Percentiles rank a stretch among this genome's conserved stretches.
These are phyloP conservation scores for Erebia epiphron DNA, from an alignment of 2,888 invertebrate genomes.

Conservation along the genomic window DNA sequence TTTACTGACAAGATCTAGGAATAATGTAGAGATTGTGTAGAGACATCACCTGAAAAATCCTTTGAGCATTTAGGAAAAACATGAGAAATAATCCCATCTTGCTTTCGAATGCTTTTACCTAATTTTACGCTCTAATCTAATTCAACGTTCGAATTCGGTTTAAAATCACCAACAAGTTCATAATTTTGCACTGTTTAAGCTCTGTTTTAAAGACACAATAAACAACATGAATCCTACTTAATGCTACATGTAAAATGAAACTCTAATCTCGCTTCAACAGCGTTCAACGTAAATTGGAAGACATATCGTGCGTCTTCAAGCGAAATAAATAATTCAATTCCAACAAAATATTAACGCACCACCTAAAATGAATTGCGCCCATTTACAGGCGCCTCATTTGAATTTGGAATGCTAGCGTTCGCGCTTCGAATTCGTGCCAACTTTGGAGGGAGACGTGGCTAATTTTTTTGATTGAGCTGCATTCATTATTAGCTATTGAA, in stretches of 20 bases:
- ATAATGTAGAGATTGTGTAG: too few relatives aligned
- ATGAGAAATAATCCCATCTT: too few relatives aligned
- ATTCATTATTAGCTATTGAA: conserved; percentile 31
- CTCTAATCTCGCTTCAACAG: conserved; percentile 2
- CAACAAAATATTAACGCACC: conserved; percentile 39
- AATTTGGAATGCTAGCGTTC: conserved; percentile 39
- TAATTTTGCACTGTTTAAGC: too few relatives aligned
- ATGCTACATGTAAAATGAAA: background rate
- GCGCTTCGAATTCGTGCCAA: conserved; percentile 38
- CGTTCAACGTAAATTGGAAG: conserved; percentile 17
- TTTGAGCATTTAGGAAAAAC: too few relatives aligned
- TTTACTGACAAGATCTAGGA: too few relatives aligned
- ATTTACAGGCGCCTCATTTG: conserved; percentile 40
- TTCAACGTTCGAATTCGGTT: too few relatives aligned
- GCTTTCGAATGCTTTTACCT: too few relatives aligned
- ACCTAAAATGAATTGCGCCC: conserved; percentile 41
- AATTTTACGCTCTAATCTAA: too few relatives aligned
- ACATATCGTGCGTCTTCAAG: conserved; percentile 18
- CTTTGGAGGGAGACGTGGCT: conserved; percentile 36
- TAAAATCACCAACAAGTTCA: too few relatives aligned
- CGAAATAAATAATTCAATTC: conserved; percentile 37
- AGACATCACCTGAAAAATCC: too few relatives aligned
- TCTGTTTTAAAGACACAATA: background rate
- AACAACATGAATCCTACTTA: background rate
- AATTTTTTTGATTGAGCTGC: conserved; percentile 37